Percentiles rank a stretch among this genome's conserved stretches.
These are phyloP conservation scores for Natator depressus DNA, from an alignment of 2,113 vertebrate species.

Conservation along the genomic window DNA sequence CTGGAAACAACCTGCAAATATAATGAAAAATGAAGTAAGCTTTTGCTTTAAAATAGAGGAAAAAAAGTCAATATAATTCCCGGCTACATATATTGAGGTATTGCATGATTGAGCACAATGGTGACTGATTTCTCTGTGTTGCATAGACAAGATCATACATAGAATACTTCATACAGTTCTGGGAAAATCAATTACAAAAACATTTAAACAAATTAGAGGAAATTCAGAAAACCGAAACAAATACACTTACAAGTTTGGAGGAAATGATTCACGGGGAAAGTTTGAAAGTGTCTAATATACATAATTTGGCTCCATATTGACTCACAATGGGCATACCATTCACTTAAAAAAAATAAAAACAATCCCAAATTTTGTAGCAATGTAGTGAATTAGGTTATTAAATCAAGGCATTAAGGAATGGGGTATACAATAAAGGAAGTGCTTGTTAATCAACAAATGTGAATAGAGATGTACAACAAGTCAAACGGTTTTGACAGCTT, in stretches of 20 bases:
- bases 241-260: slow-evolving; percentile 9
- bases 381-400: slow-evolving; percentile 10
- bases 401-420: not conserved
- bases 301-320: slow-evolving; percentile 30
- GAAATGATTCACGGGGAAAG: slow-evolving; percentile 5
- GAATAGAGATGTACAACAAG: not conserved
- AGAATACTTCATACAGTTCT: not conserved
- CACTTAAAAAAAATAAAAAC: slow-evolving; percentile 43
- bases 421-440: not conserved
- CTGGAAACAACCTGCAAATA: not conserved
- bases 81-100: not conserved
- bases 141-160: not conserved
- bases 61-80: not conserved
- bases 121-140: not conserved
- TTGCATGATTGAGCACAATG: not conserved
- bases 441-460: not conserved
- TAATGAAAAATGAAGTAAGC: not conserved
- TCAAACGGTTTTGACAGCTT: not conserved
- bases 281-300: not conserved
- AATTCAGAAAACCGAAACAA: not conserved
- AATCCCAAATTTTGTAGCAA: not conserved
- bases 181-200: not conserved
- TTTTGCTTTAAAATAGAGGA: not conserved
- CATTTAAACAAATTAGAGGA: slow-evolving; percentile 11
- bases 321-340: not conserved